Evolutionary conservation across 2,113 vertebrate genomes (phyloP), one percentile per base, ranked within the genome.

Genomic region (Oxyura jamaicensis): DNA sequence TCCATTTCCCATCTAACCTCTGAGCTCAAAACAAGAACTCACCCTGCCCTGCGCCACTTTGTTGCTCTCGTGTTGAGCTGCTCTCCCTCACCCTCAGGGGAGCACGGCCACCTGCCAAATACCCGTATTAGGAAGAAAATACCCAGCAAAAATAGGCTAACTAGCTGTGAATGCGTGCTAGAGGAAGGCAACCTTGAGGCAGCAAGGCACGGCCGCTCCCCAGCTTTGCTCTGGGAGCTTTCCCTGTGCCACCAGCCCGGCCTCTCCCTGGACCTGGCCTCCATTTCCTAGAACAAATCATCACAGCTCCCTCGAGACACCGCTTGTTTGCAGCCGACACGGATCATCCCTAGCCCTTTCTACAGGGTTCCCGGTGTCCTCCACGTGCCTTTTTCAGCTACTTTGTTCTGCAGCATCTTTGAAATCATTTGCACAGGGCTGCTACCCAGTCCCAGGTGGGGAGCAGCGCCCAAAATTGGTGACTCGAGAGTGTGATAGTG

Each of bases 171-270:
- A 42, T 23, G 29, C 0, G 0, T 56, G 35, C 80, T 83, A 0
- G 1, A 80, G 79, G 35, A 88, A 2, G 7, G 73, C 44, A 86
- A 58, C 13, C 53, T n/a, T 66, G 52, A 52, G 56, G 41, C 74
- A 94, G 60, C 0, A 3, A 71, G 53, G 79, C 41, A 22, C 14
- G 26, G n/a, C 86, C n/a, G 10, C 35, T 93, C 76, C 80, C 39
- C 63, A 73, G 72, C 33, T 46, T 88, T 83, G 44, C 29, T 80
- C 58, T 46, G 17, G 60, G 56, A 80, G 53, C 58, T 76, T 48
- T 65, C 55, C 59, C 36, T 0, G 0, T 18, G 36, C 60, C 10
- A 17, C 35, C 50, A 59, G 59, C 0, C 0, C 39, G 39, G 39
- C 56, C 92, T 66, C 44, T 83, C 73, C 68, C 44, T 72, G 75